These are phyloP conservation scores for Leucophenga montana DNA, from an alignment of 2,888 invertebrate genomes.

Conservation along the genomic window DNA sequence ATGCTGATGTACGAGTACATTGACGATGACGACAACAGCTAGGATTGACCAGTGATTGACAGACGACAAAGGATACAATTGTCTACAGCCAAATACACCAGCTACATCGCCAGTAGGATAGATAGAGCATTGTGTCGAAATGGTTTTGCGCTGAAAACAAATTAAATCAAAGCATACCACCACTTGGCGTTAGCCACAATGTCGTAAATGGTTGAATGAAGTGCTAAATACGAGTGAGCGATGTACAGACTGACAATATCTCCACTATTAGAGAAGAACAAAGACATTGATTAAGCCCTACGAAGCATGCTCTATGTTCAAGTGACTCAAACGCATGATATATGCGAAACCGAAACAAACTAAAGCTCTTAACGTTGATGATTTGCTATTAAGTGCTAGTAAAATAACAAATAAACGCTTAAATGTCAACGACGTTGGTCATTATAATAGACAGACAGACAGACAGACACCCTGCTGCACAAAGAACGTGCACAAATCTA, in stretches of 20 bases:
- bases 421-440: background rate
- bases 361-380: background rate
- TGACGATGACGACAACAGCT: background rate
- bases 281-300: constrained; percentile 11
- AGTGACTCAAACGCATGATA: constrained; percentile 10
- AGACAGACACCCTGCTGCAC: background rate
- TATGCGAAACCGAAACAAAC: constrained; percentile 3
- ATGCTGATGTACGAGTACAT: background rate
- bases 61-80: constrained; percentile 8
- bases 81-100: background rate
- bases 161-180: constrained; percentile 25
- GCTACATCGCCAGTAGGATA: background rate
- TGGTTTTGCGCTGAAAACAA: background rate
- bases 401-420: constrained; percentile 16
- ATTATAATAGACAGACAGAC: too few species aligned
- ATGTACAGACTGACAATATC: background rate
- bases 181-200: constrained; percentile 15
- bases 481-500: constrained; percentile 3
- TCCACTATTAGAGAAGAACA: background rate
- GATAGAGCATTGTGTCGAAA: background rate
- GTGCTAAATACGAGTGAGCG: constrained; percentile 1
- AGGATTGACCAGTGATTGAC: constrained; percentile 6
- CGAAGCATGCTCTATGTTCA: background rate
- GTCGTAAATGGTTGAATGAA: background rate
- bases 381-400: constrained; percentile 21